A percentile compares a stretch with the other conserved stretches of the same genome.
Conservation (phyloP, 2,888 invertebrate species). For the Yponomeuta evonymella region DNA sequence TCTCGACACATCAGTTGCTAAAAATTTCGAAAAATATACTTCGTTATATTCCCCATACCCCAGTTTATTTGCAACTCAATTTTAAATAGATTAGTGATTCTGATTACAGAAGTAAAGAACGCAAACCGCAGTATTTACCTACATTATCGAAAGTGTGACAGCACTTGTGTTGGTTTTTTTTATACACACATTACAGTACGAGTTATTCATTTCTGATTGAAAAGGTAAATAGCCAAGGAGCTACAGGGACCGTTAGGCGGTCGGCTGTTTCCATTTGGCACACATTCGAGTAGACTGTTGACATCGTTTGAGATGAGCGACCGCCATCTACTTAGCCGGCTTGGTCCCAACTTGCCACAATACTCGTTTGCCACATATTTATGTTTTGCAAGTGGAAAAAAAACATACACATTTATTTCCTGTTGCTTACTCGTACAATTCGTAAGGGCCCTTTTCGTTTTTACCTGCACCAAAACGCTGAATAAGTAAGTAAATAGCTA, state of each 20-base stretch:
- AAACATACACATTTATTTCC: no score
- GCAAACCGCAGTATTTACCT: background rate
- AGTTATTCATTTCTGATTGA: slow-evolving; percentile 25
- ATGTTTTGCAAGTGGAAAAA: no score
- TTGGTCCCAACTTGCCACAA: background rate
- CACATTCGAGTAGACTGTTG: slow-evolving; percentile 44
- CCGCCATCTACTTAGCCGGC: slow-evolving; percentile 20
- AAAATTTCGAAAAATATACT: no score
- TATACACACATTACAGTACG: background rate
- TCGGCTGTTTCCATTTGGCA: slow-evolving; percentile 36
- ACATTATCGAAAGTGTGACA: slow-evolving; percentile 3
- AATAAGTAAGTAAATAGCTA: no score
- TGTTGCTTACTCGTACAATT: no score
- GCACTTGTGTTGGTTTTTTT: background rate
- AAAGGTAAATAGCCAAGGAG: slow-evolving; percentile 50
- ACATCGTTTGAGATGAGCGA: slow-evolving; percentile 45
- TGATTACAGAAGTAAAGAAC: background rate
- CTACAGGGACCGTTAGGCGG: slow-evolving; percentile 44
- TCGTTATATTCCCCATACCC: no score
- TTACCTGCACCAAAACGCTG: no score
- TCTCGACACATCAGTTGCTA: no score
- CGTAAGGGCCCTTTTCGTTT: no score
- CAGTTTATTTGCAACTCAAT: background rate
- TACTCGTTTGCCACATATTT: no score
- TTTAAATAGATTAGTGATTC: background rate